Base-by-base conservation (phyloP, 2,888 invertebrate genomes). In the Dinocampus coccinellae region DNA sequence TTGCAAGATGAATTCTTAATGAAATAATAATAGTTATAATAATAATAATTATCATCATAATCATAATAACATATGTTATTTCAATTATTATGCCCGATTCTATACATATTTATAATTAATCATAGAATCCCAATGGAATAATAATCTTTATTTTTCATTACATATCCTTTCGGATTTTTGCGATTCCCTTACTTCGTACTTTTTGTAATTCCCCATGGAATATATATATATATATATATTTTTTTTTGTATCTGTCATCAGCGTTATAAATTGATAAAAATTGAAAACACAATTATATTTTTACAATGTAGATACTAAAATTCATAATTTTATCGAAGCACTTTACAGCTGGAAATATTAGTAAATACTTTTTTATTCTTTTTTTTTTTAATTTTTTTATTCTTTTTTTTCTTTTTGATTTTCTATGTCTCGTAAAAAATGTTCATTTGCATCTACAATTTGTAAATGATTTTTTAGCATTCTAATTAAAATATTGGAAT, bases 401-500 rank as follows among this genome's bases (percentile, higher is more conserved):
- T 11, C 3, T 58, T 52, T n/a, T 33, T 47, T 29, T 42, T 33
- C n/a, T 47, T 29, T 39, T 67, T 39, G 57, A 29, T 67, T 68
- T 29, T 60, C 33, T 58, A 52, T 69, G 22, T 10, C 58, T 42
- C 29, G 70, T 72, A 73, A 68, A 73, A 74, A 69, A 73, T 71
- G 65, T 57, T 58, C 72, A 64, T 69, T 72, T 75, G 72, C 76
- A 55, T 61, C 75, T 69, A 64, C 52, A 60, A 55, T 55, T 60
- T 47, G 63, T 55, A 62, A 60, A 65, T 61, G 34, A 57, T 75
- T 55, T 69, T 70, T 33, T 55, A 72, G 63, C 62, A 77, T 75
- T 70, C 58, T 69, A 73, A 74, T 77, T 22, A 57, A 79, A 70
- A 79, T 78, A 81, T 81, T 80, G 79, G 64, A 70, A 83, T 85